These are phyloP conservation scores for Octodonta nipae DNA, from an alignment of 2,888 invertebrate species.

Conservation along the genomic window DNA sequence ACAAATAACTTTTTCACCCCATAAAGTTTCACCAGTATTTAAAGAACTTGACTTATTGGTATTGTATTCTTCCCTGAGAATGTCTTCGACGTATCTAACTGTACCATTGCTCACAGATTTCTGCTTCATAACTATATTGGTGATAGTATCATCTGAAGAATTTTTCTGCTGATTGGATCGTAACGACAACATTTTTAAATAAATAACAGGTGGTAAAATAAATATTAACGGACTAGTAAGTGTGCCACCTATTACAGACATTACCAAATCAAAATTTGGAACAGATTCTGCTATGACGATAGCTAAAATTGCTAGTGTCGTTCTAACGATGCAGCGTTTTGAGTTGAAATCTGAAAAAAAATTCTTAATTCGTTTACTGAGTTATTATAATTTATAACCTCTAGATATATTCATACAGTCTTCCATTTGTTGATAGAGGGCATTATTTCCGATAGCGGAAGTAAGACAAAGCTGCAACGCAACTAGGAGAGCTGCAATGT, in stretches of 20 bases:
- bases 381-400: slow-evolving; percentile 32
- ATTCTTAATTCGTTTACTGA: not conserved
- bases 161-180: slow-evolving; percentile 17
- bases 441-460: slow-evolving; percentile 63
- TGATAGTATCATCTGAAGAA: slow-evolving; percentile 7
- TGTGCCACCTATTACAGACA: slow-evolving; percentile 75
- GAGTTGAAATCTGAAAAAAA: slow-evolving; percentile 57
- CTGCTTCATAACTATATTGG: slow-evolving; percentile 9
- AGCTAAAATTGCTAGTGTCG: slow-evolving; percentile 53
- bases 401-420: slow-evolving; percentile 58
- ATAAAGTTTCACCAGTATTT: slow-evolving; percentile 10
- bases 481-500: slow-evolving; percentile 57
- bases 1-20: slow-evolving; percentile 27
- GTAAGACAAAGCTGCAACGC: slow-evolving; percentile 66
- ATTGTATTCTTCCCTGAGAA: too few relatives aligned
- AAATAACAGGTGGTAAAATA: slow-evolving; percentile 70
- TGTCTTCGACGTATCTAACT: not conserved
- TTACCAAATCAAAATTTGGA: slow-evolving; percentile 73
- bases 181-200: slow-evolving; percentile 44
- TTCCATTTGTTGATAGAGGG: slow-evolving; percentile 72
- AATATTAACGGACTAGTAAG: slow-evolving; percentile 73
- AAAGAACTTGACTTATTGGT: not conserved
- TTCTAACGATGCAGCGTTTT: slow-evolving; percentile 57
- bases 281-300: slow-evolving; percentile 69
- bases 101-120: slow-evolving; percentile 7